Base-by-base conservation (phyloP, 2,113 vertebrate species). In the Corvus moneduloides region DNA sequence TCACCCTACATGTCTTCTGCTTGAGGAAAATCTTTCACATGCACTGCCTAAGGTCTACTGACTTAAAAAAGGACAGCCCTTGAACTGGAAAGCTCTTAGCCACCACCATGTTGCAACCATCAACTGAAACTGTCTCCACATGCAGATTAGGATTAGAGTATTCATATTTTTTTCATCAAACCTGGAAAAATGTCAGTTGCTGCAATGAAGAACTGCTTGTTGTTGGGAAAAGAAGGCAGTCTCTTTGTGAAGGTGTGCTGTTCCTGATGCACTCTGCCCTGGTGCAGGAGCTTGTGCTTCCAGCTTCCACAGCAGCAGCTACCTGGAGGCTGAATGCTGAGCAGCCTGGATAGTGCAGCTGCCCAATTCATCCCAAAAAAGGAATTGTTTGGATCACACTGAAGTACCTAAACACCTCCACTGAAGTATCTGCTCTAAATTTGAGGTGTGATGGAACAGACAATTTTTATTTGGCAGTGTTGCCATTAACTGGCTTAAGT, bases 251-350 rank as follows among this genome's bases (percentile, higher is more conserved):
- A 86, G 3, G 4, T 26, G 18, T 39, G 16, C 24, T 49, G 21
- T 18, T 74, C 46, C 24, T 26, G 49, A 54, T 4, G 26, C 16
- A 43, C 26, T 26, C 32, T 49, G 44, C 16, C 24, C 35, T 73
- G 8, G 4, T n/a, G 37, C 2, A 8, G 14, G 17, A 85, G 14
- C n/a, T 39, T 8, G 1, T 55, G 17, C 4, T 15, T 62, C 23
- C 77, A 35, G n/a, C 32, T 67, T 35, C 56, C 6, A 1, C 33
- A 93, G 41, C 6, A 8, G 33, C 23, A 90, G 24, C 55, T 56
- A 13, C 28, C 9, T 0, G 0, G 16, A 56, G 20, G 11, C 14
- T 43, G 28, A 37, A 46, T 5, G 23, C n/a, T 6, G 4, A 72
- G 41, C 9, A 76, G 24, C 13, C 7, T n/a, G n/a, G 18, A 22